phyloP scores from a whole-genome alignment of 2,797 vertebrate genomes.

The Tinamus major region DNA sequence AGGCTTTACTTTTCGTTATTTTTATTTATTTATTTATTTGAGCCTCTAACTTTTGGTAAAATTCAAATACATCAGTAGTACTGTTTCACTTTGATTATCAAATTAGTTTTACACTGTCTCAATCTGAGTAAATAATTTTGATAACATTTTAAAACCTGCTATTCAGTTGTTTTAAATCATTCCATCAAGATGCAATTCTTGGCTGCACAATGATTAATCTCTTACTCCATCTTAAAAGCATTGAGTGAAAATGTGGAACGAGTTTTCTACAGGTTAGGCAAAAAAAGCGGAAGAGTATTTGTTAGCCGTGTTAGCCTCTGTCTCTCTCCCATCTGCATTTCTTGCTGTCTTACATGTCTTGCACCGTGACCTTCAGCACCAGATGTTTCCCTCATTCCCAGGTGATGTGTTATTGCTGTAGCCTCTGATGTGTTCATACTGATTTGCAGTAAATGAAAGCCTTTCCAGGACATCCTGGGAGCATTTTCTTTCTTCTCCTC shows the following conservation, averaged over 20 bases:
- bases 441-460: rapidly evolving
- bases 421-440: rapidly evolving
- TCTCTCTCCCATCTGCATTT: not conserved
- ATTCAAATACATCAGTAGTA: not conserved
- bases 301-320: not conserved
- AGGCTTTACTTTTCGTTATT: conserved; percentile 1
- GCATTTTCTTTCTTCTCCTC: not conserved
- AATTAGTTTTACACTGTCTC: not conserved
- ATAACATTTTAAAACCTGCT: not conserved
- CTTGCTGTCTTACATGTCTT: not conserved
- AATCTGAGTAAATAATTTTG: not conserved
- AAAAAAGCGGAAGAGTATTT: rapidly evolving
- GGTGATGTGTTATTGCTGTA: rapidly evolving
- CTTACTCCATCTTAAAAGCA: not conserved
- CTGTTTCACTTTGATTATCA: conserved; percentile 19
- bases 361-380: not conserved
- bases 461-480: not conserved
- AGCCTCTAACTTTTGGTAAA: not conserved
- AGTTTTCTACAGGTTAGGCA: not conserved
- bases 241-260: not conserved
- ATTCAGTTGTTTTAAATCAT: not conserved
- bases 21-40: not conserved
- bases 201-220: not conserved
- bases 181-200: not conserved
- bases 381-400: not conserved